Conservation (phyloP, 2,113 vertebrate genomes). For the Poeciliopsis retropinna region DNA sequence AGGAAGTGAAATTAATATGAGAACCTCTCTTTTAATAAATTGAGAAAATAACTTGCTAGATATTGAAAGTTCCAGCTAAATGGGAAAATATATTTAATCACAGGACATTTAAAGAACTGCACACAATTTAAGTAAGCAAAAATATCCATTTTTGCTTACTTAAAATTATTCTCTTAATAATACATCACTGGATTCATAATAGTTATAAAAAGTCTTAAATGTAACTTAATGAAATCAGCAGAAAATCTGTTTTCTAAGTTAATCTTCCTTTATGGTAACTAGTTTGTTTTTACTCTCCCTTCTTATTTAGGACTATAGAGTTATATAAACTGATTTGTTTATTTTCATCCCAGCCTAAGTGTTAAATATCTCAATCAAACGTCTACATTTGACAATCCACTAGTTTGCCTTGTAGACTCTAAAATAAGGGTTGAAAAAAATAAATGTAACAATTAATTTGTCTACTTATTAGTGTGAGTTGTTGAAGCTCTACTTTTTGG, state of each 20-base stretch:
- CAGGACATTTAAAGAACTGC: too few relatives aligned
- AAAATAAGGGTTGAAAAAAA: not conserved
- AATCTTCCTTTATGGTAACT: not conserved
- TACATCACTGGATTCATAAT: too few relatives aligned
- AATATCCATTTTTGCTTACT: too few relatives aligned
- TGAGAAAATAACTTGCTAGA: too few relatives aligned
- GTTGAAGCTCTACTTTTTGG: not conserved
- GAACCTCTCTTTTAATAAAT: too few relatives aligned
- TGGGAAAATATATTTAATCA: too few relatives aligned
- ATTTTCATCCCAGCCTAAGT: not conserved
- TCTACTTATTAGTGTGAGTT: not conserved
- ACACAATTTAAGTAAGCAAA: too few relatives aligned
- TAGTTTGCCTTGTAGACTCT: not conserved
- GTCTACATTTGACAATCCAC: not conserved
- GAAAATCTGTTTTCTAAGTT: not conserved
- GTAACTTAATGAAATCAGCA: not conserved
- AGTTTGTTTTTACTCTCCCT: not conserved
- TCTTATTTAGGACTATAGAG: not conserved
- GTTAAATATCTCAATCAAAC: too few relatives aligned
- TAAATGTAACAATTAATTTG: not conserved
- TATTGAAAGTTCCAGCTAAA: too few relatives aligned
- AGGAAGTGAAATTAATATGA: too few relatives aligned
- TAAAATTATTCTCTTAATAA: too few relatives aligned
- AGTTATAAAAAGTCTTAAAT: not conserved
- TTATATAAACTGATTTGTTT: not conserved